Evolutionary conservation across 2,888 invertebrate genomes (phyloP).

Genomic region (Azorinus chamasolen): DNA sequence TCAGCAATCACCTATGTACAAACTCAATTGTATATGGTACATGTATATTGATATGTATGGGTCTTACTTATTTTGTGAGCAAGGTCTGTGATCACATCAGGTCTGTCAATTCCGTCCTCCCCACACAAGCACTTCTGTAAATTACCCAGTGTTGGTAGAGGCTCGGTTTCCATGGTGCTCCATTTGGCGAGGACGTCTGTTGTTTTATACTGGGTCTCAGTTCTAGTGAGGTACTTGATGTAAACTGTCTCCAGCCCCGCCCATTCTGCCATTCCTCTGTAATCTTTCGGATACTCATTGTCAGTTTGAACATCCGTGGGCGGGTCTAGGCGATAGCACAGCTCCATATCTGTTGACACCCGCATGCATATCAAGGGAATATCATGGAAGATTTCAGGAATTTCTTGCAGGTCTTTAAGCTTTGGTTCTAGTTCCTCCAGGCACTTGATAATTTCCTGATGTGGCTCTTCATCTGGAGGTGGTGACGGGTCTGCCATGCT

Average conservation of each 20-base stretch:
- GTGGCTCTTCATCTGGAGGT: no score
- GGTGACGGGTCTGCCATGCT: no score
- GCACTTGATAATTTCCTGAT: neutral
- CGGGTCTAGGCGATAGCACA: conserved; percentile 34
- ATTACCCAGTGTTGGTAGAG: conserved; percentile 43
- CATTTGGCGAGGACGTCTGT: conserved; percentile 48
- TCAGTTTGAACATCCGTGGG: conserved; percentile 12
- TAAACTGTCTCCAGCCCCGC: conserved; percentile 31
- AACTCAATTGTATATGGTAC: no score
- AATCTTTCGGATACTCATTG: conserved; percentile 28
- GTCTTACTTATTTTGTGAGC: conserved; percentile 42
- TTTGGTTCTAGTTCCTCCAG: neutral
- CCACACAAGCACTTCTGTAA: conserved; percentile 21
- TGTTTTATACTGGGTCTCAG: conserved; percentile 26
- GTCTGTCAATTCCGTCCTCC: conserved; percentile 24
- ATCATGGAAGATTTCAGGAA: conserved; percentile 18
- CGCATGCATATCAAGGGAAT: conserved; percentile 32
- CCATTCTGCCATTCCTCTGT: conserved; percentile 43
- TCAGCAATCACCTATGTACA: no score
- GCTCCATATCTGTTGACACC: conserved; percentile 16
- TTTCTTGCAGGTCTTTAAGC: conserved; percentile 11
- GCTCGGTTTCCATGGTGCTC: conserved; percentile 23
- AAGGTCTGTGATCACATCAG: conserved; percentile 41
- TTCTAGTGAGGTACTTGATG: conserved; percentile 28
- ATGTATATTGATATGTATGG: no score